Base-by-base conservation (phyloP, 1,140 invertebrate genomes). In the Drosophila mauritiana region DNA sequence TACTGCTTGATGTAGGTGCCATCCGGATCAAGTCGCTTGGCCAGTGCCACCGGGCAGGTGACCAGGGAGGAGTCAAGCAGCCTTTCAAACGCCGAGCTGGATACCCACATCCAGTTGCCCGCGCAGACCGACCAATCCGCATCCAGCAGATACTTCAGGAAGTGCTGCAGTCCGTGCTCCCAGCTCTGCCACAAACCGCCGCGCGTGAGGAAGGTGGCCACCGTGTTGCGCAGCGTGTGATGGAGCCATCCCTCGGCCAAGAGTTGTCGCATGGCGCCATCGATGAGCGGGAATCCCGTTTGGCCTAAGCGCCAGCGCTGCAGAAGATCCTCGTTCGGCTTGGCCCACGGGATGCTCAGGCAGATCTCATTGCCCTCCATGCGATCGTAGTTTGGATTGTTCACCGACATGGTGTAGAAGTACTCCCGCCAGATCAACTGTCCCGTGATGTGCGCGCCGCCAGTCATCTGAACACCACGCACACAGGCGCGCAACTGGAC, bases 91-190 rank as follows among this genome's bases (percentile, higher is more conserved):
- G 96, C 96, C 31, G 95, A 95, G 25, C 94, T 95, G 6, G 95
- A 96, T 4, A 96, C 95, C 96, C 96, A 96, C 95, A 96, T 96
- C 96, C 96, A 96, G 92, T 96, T 96, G 27, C 95, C 96, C 17
- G 95, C 95, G 91, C 95, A 96, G 1, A 96, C 95, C 4, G 95
- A 96, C 94, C 94, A 95, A 91, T 96, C 95, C 63, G 95, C 96
- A 89, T 96, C 96, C 0, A 96, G 91, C 46, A 96, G 92, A 78
- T 96, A 95, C 82, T 94, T 94, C 3, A 95, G 91, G 83, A 94
- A 94, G 84, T 96, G 94, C 70, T 94, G 91, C 25, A 95, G 83
- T 1, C 96, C 96, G 61, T 94, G 93, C 75, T 95, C 95, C 96
- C 96, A 97, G 69, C 93, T 95, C 12, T 96, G 93, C 95, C 96